These are phyloP conservation scores for Camelus dromedarius DNA, from an alignment of 2,113 vertebrate species.

Conservation along the genomic window DNA sequence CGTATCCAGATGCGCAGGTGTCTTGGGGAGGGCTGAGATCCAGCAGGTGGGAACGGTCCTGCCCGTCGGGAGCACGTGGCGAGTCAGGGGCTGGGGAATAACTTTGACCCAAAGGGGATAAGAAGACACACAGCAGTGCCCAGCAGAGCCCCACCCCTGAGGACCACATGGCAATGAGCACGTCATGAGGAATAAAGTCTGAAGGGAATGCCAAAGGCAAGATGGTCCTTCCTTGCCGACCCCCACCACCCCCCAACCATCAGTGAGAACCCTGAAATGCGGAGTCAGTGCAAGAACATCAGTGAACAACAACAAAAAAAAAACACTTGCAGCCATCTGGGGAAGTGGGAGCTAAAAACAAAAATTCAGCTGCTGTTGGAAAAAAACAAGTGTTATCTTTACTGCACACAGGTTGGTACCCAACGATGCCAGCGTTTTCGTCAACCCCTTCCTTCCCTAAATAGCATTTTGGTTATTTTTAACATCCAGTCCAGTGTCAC, in stretches of 20 bases:
- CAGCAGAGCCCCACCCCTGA: neutral
- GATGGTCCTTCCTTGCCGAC: neutral
- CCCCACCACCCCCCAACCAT: too few species aligned
- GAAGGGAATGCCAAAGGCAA: neutral
- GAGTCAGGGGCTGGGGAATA: too few species aligned
- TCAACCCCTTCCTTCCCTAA: neutral
- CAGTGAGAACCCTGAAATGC: neutral
- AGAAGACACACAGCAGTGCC: neutral
- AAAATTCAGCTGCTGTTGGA: neutral
- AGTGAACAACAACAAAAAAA: neutral
- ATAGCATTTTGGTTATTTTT: neutral
- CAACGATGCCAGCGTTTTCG: neutral
- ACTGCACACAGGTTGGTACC: neutral
- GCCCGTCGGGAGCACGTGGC: accelerated
- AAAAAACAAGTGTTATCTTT: neutral
- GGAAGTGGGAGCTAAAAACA: neutral
- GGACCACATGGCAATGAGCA: neutral
- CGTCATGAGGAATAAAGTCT: neutral
- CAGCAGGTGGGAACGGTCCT: too few species aligned
- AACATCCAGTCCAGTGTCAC: neutral
- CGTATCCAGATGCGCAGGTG: too few species aligned
- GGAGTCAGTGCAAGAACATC: neutral
- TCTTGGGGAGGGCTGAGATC: neutral
- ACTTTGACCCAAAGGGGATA: neutral
- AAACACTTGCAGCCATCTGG: neutral